These are phyloP conservation scores for Pollenia labialis DNA, from an alignment of 2,888 invertebrate genomes.

Conservation along the genomic window DNA sequence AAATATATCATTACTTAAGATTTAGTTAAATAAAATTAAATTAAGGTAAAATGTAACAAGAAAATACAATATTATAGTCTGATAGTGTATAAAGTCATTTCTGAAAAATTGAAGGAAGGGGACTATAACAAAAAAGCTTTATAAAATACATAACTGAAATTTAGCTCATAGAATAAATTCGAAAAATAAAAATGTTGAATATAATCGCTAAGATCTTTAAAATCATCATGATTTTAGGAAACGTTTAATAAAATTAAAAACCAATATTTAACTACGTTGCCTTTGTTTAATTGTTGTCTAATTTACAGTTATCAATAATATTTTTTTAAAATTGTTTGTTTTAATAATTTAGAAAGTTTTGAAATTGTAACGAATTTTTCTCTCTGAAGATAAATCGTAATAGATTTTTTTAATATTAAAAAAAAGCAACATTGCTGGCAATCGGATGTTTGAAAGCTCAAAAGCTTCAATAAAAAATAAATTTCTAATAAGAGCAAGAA, in stretches of 20 bases:
- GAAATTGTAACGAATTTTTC: neutral
- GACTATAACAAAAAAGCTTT: too few relatives aligned
- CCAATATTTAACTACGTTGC: constrained; percentile 8
- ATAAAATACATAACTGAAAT: too few relatives aligned
- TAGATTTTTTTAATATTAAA: constrained; percentile 1
- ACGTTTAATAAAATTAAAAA: neutral
- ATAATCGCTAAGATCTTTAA: neutral
- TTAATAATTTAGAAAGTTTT: constrained; percentile 26
- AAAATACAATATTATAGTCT: too few relatives aligned
- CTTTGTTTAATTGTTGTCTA: neutral
- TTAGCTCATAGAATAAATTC: too few relatives aligned
- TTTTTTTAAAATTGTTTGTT: constrained; percentile 19
- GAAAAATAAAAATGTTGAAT: too few relatives aligned
- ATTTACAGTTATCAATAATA: constrained; percentile 10
- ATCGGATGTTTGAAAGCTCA: neutral
- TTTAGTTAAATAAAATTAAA: constrained; percentile 43
- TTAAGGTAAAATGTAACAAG: too few relatives aligned
- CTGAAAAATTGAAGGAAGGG: too few relatives aligned
- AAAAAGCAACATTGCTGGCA: neutral
- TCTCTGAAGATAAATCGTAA: neutral
- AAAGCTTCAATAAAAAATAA: too few relatives aligned
- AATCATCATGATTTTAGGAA: constrained; percentile 42
- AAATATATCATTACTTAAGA: too few relatives aligned
- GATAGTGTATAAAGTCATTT: too few relatives aligned
- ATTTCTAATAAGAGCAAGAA: too few relatives aligned